A percentile compares a stretch with the other conserved stretches of the same genome.
Evolutionary conservation across 2,797 vertebrate genomes (phyloP).

Genomic region (Pipistrellus nathusii): DNA sequence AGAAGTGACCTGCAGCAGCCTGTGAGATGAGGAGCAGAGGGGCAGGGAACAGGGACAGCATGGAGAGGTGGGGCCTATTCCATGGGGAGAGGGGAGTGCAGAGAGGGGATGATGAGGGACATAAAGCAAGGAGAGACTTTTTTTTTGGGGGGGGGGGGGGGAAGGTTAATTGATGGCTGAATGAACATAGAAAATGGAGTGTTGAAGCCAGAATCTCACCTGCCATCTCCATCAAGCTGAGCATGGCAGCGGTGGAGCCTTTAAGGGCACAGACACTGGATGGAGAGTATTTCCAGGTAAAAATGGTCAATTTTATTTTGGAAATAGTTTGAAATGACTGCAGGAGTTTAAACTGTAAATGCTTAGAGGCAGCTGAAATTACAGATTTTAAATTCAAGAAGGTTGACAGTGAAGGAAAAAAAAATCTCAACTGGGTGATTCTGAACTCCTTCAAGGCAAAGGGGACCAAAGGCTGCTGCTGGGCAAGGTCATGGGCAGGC

Average conservation of each 20-base stretch:
- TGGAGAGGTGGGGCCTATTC: background rate
- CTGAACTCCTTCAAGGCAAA: background rate
- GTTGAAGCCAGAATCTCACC: background rate
- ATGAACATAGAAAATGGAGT: background rate
- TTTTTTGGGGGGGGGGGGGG: too few relatives aligned
- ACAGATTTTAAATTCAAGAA: background rate
- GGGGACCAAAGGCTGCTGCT: background rate
- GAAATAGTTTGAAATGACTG: background rate
- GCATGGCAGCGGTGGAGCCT: background rate
- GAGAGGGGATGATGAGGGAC: background rate
- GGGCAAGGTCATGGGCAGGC: background rate
- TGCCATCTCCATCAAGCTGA: background rate
- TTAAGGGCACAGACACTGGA: too few relatives aligned
- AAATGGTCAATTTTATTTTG: background rate
- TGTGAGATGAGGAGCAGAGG: background rate
- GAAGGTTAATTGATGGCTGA: background rate
- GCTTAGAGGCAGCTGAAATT: background rate
- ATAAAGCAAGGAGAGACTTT: background rate
- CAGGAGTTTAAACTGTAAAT: background rate
- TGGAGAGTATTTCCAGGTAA: background rate
- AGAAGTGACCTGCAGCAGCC: accelerated
- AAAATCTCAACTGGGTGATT: background rate
- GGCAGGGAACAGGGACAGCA: background rate
- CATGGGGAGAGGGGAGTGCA: accelerated
- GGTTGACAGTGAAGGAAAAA: background rate